Evolutionary conservation across 2,113 vertebrate genomes (phyloP).

Genomic region (Sorex araneus): DNA sequence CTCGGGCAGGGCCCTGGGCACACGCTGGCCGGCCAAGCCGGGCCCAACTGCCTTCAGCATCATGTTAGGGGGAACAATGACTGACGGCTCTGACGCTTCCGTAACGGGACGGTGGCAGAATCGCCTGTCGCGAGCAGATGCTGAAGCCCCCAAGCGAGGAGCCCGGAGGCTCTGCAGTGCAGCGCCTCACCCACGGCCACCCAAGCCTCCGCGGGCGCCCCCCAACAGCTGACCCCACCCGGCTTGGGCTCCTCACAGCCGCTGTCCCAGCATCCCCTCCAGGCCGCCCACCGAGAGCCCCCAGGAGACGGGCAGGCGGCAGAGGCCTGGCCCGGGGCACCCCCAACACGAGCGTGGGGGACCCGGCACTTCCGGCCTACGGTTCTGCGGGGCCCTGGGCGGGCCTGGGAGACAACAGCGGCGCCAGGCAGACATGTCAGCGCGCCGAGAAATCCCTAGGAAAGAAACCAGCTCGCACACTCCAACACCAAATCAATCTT

Average conservation of each 20-base stretch:
- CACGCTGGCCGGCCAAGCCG: conserved; percentile 6
- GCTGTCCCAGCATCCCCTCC: too few species aligned
- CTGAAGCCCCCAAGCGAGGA: conserved; percentile 69
- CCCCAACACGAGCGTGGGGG: conserved; percentile 2
- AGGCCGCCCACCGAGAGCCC: too few species aligned
- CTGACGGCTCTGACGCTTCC: conserved; percentile 68
- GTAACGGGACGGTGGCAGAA: conserved; percentile 75
- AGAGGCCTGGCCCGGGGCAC: conserved; percentile 68
- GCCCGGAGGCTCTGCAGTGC: conserved; percentile 29
- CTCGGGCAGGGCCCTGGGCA: neutral
- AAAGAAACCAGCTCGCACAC: conserved; percentile 47
- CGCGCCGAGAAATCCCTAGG: neutral
- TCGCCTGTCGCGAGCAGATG: conserved; percentile 80
- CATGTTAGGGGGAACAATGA: conserved; percentile 67
- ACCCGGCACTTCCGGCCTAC: neutral
- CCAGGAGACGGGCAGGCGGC: neutral
- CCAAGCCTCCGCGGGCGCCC: conserved; percentile 63
- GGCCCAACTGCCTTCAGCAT: conserved; percentile 67
- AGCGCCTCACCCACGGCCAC: too few species aligned
- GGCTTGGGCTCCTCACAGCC: too few species aligned
- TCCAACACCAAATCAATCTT: conserved; percentile 50
- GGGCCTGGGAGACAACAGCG: conserved; percentile 6
- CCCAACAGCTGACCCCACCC: too few species aligned
- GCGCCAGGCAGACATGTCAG: neutral
- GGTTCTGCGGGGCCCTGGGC: neutral